Evolutionary conservation across 1,140 invertebrate species (phyloP).

Genomic region (Diorhabda carinulata): DNA sequence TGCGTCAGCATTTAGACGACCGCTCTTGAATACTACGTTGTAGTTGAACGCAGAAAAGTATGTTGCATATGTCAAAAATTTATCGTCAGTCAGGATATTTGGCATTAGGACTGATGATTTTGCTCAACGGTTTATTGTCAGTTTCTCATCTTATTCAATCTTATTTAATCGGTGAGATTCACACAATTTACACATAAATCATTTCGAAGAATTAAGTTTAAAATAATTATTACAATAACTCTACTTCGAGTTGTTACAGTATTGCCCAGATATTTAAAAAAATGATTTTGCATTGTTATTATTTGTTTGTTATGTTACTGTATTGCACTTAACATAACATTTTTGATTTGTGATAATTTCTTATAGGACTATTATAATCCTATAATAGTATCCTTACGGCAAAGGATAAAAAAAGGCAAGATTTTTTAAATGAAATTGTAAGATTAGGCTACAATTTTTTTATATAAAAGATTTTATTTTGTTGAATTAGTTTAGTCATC

Average conservation of each 20-base stretch:
- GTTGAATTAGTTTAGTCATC: no score
- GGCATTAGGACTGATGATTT: no score
- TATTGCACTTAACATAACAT: slow-evolving; percentile 5
- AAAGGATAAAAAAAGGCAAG: slow-evolving; percentile 1
- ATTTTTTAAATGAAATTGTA: neutral
- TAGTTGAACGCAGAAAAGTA: no score
- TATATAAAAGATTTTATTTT: neutral
- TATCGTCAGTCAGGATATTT: no score
- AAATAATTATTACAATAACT: neutral
- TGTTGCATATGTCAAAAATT: no score
- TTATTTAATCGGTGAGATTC: slow-evolving; percentile 1
- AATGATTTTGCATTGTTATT: slow-evolving; percentile 4
- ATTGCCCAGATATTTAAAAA: slow-evolving; percentile 6
- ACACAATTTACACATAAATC: slow-evolving; percentile 3
- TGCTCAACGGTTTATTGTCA: no score
- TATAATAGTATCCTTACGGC: slow-evolving; percentile 1
- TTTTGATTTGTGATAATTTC: slow-evolving; percentile 4
- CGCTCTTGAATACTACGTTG: no score
- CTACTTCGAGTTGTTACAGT: slow-evolving; percentile 6
- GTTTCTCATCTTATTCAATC: neutral
- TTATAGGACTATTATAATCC: slow-evolving; percentile 3
- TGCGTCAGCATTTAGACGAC: no score
- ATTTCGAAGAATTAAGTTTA: slow-evolving; percentile 4
- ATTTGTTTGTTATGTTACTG: slow-evolving; percentile 6
- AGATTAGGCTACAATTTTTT: slow-evolving; percentile 4